Evolutionary conservation across 2,113 vertebrate genomes (phyloP).

Genomic region (Lagopus muta): DNA sequence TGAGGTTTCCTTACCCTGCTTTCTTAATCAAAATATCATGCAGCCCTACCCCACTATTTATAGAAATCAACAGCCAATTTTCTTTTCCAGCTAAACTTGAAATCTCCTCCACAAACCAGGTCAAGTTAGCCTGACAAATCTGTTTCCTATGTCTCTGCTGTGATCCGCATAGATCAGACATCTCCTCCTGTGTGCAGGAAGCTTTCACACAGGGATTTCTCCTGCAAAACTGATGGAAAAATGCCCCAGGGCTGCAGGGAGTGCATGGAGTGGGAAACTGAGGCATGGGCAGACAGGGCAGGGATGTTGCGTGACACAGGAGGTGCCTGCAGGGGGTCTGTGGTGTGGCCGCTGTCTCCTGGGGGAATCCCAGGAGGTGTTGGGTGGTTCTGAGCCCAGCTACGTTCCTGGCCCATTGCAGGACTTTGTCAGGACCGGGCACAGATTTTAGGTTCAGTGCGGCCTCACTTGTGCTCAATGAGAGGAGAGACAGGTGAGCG

Average conservation of each 20-base stretch:
- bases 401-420: neutral
- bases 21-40: neutral
- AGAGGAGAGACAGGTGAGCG: neutral
- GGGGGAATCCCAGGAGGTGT: neutral
- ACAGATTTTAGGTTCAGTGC: neutral
- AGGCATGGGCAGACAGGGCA: neutral
- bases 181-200: neutral
- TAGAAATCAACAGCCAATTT: neutral
- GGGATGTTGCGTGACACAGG: neutral
- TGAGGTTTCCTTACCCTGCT: neutral
- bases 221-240: neutral
- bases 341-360: neutral
- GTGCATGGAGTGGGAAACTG: neutral
- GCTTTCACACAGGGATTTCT: neutral
- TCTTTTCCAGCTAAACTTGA: neutral
- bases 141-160: neutral
- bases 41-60: neutral
- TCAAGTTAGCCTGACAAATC: neutral
- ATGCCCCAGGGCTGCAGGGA: fast-evolving
- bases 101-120: neutral
- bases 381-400: neutral
- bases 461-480: neutral
- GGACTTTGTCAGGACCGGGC: neutral
- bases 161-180: neutral
- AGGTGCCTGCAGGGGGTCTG: neutral